Conservation (phyloP, 2,113 vertebrate genomes). For the Hassar affinis region DNA sequence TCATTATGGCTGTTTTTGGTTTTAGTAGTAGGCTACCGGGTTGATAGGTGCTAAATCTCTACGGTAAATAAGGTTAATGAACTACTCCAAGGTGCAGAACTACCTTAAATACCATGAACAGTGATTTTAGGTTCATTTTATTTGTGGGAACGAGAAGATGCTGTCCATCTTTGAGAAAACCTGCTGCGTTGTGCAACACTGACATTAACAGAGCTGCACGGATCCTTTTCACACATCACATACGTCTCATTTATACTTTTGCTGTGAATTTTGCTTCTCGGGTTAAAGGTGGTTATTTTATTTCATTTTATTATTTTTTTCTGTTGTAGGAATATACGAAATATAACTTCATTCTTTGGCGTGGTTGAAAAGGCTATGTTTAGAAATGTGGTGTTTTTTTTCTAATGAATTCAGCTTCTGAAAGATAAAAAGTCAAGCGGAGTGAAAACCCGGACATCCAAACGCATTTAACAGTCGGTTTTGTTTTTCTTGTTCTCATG, state of each 20-base stretch:
- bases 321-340: not conserved
- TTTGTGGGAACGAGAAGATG: not conserved
- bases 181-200: not conserved
- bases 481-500: not conserved
- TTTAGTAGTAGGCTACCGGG: not conserved
- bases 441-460: not conserved
- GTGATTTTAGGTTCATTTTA: not conserved
- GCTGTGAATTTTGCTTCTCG: not conserved
- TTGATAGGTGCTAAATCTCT: not conserved
- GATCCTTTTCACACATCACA: not conserved
- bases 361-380: not conserved
- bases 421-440: constrained; percentile 6
- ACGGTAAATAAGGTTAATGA: not conserved
- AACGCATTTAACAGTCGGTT: not conserved
- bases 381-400: not conserved
- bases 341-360: constrained; percentile 27
- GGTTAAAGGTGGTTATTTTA: too few relatives aligned
- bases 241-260: not conserved
- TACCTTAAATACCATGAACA: too few relatives aligned
- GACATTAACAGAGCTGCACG: not conserved
- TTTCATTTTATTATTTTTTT: not conserved
- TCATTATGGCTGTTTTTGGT: not conserved
- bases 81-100: not conserved
- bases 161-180: not conserved
- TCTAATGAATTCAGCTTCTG: constrained; percentile 19